Conservation (phyloP, 1,140 invertebrate species). For the Aphis craccivora region DNA sequence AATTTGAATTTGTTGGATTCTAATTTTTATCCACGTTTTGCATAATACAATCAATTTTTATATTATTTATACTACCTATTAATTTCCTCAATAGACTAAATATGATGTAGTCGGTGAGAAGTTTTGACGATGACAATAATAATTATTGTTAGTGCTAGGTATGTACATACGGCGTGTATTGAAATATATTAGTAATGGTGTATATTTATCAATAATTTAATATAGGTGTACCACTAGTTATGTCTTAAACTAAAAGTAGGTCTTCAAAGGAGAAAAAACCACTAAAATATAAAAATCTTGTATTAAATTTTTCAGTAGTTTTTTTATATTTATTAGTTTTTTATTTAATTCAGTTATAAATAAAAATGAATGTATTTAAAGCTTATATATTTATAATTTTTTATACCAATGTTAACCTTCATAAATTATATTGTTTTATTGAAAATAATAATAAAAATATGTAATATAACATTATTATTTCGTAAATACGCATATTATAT, state of each 20-base stretch:
- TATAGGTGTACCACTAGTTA: neutral
- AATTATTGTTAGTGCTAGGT: neutral
- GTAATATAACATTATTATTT: neutral
- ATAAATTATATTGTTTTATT: neutral
- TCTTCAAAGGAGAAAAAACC: neutral
- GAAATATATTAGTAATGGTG: neutral
- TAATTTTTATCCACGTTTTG: neutral
- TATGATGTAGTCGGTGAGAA: too few relatives aligned
- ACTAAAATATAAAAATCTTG: neutral
- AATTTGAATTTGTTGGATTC: neutral
- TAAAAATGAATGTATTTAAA: neutral
- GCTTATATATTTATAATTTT: too few relatives aligned
- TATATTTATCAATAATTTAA: neutral
- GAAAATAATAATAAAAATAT: neutral
- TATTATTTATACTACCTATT: too few relatives aligned
- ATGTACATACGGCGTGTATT: neutral
- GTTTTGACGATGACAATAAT: neutral
- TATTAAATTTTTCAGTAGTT: neutral
- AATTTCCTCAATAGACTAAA: too few relatives aligned
- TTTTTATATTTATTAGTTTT: too few relatives aligned
- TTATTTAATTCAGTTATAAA: too few relatives aligned
- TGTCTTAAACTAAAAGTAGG: neutral
- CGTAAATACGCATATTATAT: neutral
- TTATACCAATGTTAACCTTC: neutral
- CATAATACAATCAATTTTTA: too few relatives aligned